phyloP scores from a whole-genome alignment of 2,113 vertebrate genomes.

The Geococcyx californianus region DNA sequence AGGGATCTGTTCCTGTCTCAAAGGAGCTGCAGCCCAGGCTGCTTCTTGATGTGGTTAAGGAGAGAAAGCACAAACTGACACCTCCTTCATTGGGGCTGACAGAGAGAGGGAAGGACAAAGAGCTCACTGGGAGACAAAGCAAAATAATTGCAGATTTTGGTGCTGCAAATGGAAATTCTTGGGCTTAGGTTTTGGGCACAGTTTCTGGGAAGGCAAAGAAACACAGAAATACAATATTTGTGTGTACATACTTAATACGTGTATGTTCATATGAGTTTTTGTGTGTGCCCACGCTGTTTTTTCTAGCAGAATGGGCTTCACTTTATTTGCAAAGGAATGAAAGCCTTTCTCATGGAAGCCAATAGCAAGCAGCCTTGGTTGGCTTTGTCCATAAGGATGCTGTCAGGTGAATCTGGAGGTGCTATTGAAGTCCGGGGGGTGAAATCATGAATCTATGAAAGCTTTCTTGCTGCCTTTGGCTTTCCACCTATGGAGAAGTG shows the following conservation, averaged over 20 bases:
- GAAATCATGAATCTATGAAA: not conserved
- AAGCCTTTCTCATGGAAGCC: not conserved
- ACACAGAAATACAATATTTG: not conserved
- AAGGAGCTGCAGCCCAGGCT: not conserved
- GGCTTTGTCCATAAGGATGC: not conserved
- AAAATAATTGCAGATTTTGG: not conserved
- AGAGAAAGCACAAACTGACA: not conserved
- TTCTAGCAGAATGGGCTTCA: not conserved
- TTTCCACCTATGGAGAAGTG: not conserved
- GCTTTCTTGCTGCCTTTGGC: not conserved
- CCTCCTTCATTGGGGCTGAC: not conserved
- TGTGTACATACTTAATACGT: fast-evolving
- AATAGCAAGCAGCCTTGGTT: not conserved
- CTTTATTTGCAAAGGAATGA: not conserved
- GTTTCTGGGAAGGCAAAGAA: not conserved
- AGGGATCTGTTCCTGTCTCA: not conserved
- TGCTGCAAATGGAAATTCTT: not conserved
- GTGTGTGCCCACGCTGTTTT: not conserved
- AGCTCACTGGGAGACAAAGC: not conserved
- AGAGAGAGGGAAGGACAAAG: not conserved
- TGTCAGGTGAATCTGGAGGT: not conserved
- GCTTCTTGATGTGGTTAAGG: not conserved
- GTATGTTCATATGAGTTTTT: not conserved
- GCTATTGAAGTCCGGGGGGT: not conserved
- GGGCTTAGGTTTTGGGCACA: not conserved